Conservation (phyloP, 2,888 invertebrate species). For the Schizaphis graminum region DNA sequence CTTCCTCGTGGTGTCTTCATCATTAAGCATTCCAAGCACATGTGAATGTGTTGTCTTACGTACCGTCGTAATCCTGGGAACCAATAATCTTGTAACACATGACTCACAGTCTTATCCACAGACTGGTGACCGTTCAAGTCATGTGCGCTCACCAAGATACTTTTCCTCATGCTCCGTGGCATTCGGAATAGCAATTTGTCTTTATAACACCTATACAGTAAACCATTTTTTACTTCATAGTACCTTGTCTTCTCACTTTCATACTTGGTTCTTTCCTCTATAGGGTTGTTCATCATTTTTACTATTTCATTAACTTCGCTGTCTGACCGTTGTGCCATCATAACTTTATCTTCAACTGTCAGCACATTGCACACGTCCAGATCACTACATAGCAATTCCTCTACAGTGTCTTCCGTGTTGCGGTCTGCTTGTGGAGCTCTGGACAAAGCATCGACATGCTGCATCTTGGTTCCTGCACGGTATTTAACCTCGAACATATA, state of each 20-base stretch:
- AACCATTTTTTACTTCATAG: too few species aligned
- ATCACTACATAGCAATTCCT: not conserved
- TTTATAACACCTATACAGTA: too few species aligned
- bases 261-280: not conserved
- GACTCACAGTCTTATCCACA: not conserved
- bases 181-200: too few species aligned
- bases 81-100: not conserved
- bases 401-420: not conserved
- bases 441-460: not conserved
- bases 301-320: not conserved
- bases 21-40: not conserved
- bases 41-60: not conserved
- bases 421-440: not conserved
- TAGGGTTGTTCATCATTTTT: not conserved
- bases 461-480: not conserved
- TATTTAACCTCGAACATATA: not conserved
- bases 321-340: not conserved
- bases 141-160: too few species aligned
- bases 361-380: not conserved
- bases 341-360: not conserved
- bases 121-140: not conserved
- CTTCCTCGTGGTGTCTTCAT: not conserved
- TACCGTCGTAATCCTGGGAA: not conserved
- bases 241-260: too few species aligned
- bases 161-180: too few species aligned